These are phyloP conservation scores for Aporrectodea caliginosa DNA, from an alignment of 1,140 invertebrate genomes.

Conservation along the genomic window DNA sequence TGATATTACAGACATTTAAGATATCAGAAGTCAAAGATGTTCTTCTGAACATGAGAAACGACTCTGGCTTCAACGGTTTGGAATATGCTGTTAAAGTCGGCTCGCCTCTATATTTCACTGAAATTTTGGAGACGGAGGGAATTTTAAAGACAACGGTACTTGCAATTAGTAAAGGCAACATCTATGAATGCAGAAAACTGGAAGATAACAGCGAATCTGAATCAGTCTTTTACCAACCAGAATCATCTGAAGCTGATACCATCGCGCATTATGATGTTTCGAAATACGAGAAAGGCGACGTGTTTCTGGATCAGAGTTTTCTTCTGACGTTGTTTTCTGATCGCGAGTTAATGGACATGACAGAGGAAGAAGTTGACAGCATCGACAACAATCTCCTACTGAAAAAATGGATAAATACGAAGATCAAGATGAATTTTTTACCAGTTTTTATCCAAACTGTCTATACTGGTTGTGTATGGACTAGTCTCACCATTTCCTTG, in stretches of 20 bases:
- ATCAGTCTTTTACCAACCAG: background rate
- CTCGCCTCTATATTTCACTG: background rate
- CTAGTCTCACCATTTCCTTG: background rate
- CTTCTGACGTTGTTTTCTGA: background rate
- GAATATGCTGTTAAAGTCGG: background rate
- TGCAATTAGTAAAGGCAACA: background rate
- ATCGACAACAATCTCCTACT: background rate
- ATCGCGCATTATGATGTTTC: background rate
- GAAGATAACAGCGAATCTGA: background rate
- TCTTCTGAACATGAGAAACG: background rate
- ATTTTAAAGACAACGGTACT: background rate
- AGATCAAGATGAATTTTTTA: background rate
- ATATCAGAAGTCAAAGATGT: background rate
- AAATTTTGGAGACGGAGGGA: background rate
- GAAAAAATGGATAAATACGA: background rate
- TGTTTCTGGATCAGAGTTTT: background rate
- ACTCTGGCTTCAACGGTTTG: background rate
- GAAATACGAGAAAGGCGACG: background rate
- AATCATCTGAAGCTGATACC: too few species aligned
- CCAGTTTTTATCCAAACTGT: background rate
- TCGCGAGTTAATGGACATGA: background rate
- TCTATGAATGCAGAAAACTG: background rate
- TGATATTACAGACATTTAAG: background rate
- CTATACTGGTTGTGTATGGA: background rate
- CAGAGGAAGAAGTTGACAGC: background rate